Evolutionary conservation across 1,140 invertebrate genomes (phyloP).

Genomic region (Andrena cerasifolii): DNA sequence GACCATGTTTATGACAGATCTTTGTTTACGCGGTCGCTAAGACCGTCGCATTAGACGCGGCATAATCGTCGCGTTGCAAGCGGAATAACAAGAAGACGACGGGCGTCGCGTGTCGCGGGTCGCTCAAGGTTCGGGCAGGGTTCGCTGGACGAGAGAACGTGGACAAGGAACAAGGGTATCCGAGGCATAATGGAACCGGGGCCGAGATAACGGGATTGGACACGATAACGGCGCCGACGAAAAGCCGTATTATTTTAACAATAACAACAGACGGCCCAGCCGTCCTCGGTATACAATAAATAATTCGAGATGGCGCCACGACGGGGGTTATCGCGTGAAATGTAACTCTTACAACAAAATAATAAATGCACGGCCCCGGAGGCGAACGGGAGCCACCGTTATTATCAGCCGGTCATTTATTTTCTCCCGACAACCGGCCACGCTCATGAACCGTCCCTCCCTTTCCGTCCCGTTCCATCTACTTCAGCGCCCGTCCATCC

Average conservation of each 20-base stretch:
- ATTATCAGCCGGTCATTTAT: conserved; percentile 72
- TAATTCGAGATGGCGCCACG: conserved; percentile 72
- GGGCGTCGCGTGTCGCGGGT: not conserved
- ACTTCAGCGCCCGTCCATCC: conserved; percentile 15
- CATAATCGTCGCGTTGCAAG: too few relatives aligned
- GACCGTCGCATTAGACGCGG: too few relatives aligned
- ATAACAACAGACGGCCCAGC: conserved; percentile 52
- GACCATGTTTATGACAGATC: too few relatives aligned
- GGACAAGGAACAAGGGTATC: not conserved
- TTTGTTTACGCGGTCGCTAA: too few relatives aligned
- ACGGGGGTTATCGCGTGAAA: conserved; percentile 73
- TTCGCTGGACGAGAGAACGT: not conserved
- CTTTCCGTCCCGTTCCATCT: conserved; percentile 38
- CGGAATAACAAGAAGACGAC: not conserved
- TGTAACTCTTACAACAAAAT: conserved; percentile 71
- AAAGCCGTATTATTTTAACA: conserved; percentile 46
- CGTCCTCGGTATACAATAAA: conserved; percentile 60
- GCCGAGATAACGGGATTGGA: conserved; percentile 53
- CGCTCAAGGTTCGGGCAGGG: conserved; percentile 1
- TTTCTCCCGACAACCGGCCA: conserved; percentile 53
- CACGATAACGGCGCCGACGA: conserved; percentile 47
- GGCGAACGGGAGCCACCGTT: conserved; percentile 57
- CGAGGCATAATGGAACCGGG: conserved; percentile 11
- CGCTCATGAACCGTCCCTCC: conserved; percentile 48
- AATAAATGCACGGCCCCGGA: conserved; percentile 47